Evolutionary conservation across 2,113 vertebrate species (phyloP).

Genomic region (Salminus brasiliensis): DNA sequence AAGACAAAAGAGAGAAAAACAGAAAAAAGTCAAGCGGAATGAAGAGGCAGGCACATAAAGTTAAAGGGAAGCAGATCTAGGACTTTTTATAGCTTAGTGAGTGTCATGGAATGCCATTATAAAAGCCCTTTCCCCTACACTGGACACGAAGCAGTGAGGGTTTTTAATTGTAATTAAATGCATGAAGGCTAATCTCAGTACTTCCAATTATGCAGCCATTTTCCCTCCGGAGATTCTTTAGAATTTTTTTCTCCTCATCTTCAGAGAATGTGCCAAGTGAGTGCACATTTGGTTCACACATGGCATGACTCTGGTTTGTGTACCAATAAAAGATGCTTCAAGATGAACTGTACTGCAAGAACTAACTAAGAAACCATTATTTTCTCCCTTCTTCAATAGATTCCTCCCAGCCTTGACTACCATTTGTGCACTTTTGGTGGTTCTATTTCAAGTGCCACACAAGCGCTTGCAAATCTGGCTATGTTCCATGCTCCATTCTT

Average conservation of each 20-base stretch:
- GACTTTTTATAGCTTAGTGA: constrained; percentile 4
- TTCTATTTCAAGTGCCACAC: constrained; percentile 9
- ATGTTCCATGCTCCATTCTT: background rate
- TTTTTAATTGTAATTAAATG: constrained; percentile 30
- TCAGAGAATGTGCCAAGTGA: background rate
- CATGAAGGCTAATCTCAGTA: background rate
- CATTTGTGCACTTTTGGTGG: background rate
- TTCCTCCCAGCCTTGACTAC: background rate
- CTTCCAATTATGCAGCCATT: constrained; percentile 14
- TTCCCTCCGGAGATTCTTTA: background rate
- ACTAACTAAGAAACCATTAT: background rate
- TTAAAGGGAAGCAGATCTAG: constrained; percentile 4
- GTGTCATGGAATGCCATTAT: constrained; percentile 22
- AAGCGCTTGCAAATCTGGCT: background rate
- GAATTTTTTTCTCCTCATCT: constrained; percentile 3
- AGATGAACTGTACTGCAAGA: background rate
- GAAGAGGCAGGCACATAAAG: background rate
- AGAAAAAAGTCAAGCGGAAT: background rate
- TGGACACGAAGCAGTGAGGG: constrained; percentile 16
- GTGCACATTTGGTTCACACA: constrained; percentile 9
- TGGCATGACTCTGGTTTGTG: background rate
- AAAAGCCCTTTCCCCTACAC: constrained; percentile 9
- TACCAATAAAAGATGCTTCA: background rate
- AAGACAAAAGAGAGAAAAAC: background rate
- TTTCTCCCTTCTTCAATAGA: background rate